These are phyloP conservation scores for Campylomormyrus numenius DNA, from an alignment of 2,113 vertebrate species.

Conservation along the genomic window DNA sequence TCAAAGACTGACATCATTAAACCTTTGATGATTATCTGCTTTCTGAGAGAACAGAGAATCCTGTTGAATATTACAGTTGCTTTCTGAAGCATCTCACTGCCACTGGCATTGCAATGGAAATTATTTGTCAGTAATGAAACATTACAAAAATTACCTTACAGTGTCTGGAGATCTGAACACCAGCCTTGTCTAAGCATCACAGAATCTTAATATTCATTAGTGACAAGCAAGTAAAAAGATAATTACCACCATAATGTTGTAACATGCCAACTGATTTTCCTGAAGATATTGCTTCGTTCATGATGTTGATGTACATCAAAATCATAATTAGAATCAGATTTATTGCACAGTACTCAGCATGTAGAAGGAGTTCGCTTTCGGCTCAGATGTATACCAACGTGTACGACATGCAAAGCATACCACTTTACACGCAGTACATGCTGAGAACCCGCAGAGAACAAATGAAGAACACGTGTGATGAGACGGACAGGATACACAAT, in stretches of 20 bases:
- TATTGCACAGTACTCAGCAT: not conserved
- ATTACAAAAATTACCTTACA: not conserved
- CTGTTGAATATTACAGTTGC: not conserved
- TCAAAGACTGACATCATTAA: not conserved
- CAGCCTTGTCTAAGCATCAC: not conserved
- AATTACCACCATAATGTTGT: not conserved
- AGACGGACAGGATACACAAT: not conserved
- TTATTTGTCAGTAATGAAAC: constrained; percentile 2
- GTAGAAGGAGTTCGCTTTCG: not conserved
- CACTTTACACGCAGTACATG: not conserved
- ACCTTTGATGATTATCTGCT: not conserved
- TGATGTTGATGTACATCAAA: constrained; percentile 3
- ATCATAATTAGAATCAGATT: not conserved
- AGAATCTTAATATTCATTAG: constrained; percentile 10
- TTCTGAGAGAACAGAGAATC: not conserved
- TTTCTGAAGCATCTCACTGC: not conserved
- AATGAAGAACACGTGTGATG: not conserved
- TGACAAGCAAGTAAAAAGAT: not conserved
- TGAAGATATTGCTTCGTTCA: not conserved
- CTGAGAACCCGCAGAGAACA: not conserved
- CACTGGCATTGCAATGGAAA: not conserved
- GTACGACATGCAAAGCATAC: not conserved
- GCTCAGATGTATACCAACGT: not conserved
- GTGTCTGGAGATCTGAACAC: not conserved
- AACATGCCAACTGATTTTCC: not conserved